Evolutionary conservation across 2,888 invertebrate genomes (phyloP).

Genomic region (Drosophila acutilabella): DNA sequence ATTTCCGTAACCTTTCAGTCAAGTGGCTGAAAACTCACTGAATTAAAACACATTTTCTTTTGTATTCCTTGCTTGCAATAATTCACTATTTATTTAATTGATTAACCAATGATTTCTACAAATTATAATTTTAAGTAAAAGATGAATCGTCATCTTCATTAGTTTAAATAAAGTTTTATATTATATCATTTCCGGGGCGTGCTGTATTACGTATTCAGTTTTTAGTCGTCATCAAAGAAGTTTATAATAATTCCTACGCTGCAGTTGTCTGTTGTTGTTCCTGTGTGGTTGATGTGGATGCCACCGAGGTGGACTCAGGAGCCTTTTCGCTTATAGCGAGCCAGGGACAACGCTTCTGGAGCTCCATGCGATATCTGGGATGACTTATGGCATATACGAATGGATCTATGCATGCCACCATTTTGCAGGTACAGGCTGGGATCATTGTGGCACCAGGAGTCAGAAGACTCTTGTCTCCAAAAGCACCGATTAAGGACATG

Average conservation of each 20-base stretch:
- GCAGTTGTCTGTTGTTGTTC: conserved; percentile 82
- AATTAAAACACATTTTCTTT: conserved; percentile 6
- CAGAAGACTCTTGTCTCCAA: conserved; percentile 89
- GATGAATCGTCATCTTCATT: conserved; percentile 6
- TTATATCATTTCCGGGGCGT: conserved; percentile 49
- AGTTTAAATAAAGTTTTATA: conserved; percentile 8
- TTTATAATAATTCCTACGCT: conserved; percentile 45
- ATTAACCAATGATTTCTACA: conserved; percentile 39
- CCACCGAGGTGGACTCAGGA: conserved; percentile 87
- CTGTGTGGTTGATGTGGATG: conserved; percentile 74
- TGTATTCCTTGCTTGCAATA: conserved; percentile 53
- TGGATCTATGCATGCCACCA: conserved; percentile 96
- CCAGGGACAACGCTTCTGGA: conserved; percentile 92
- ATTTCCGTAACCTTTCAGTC: background rate
- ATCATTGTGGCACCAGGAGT: conserved; percentile 93
- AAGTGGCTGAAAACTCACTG: conserved; percentile 13
- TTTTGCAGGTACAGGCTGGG: conserved; percentile 94
- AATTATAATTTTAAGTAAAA: conserved; percentile 39
- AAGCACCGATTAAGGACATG: conserved; percentile 92
- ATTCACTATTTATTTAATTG: conserved; percentile 55
- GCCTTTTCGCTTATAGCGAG: conserved; percentile 89
- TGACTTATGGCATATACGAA: conserved; percentile 96
- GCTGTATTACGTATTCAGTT: conserved; percentile 53
- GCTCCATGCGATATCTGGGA: conserved; percentile 93
- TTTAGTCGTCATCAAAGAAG: conserved; percentile 1